Percentiles rank a stretch among this genome's conserved stretches.
phyloP scores from a whole-genome alignment of 2,113 vertebrate species.

The Sylvilagus bachmani region DNA sequence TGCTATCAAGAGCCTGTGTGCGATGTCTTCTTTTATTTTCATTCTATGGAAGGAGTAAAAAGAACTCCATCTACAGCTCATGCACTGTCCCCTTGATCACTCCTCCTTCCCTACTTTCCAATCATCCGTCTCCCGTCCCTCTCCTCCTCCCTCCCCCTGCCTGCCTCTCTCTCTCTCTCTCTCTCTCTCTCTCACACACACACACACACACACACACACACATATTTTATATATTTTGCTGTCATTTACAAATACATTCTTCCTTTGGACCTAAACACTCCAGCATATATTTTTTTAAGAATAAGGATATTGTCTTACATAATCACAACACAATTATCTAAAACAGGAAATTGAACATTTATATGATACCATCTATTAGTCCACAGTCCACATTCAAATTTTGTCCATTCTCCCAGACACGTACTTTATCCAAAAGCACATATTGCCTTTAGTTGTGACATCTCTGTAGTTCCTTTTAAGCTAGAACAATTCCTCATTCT shows the following conservation, averaged over 20 bases:
- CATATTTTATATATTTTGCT: background rate
- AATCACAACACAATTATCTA: constrained; percentile 8
- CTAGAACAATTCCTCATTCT: constrained; percentile 58
- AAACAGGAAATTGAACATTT: constrained; percentile 20
- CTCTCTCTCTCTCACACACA: background rate
- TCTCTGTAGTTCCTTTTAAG: constrained; percentile 60
- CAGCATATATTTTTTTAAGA: background rate
- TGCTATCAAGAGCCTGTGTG: background rate
- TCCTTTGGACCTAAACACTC: background rate
- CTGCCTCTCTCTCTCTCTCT: too few relatives aligned
- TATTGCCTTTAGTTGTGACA: background rate
- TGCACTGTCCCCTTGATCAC: background rate
- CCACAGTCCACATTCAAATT: background rate
- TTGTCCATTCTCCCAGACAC: background rate
- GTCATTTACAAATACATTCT: background rate
- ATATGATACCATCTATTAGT: background rate
- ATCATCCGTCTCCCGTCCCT: rapidly evolving
- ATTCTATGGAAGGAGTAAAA: background rate
- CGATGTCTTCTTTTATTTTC: background rate
- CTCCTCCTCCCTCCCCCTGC: too few relatives aligned
- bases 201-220: too few relatives aligned
- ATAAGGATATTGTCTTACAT: background rate
- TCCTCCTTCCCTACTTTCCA: background rate
- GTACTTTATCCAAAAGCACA: background rate
- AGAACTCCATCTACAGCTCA: background rate